phyloP scores from a whole-genome alignment of 2,888 invertebrate genomes.

The Dorcus parallelipipedus region DNA sequence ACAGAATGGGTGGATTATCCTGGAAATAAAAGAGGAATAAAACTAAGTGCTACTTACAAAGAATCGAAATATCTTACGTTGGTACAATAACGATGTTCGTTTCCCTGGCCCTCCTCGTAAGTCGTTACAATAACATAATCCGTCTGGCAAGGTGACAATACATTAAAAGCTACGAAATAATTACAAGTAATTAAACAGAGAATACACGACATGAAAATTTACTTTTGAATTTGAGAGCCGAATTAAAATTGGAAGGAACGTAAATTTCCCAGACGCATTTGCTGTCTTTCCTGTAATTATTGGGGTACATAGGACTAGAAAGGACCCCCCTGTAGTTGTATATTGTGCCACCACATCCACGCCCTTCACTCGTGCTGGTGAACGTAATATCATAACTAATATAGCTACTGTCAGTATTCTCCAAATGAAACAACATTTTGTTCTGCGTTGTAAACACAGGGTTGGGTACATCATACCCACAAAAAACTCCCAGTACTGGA shows the following conservation, averaged over 20 bases:
- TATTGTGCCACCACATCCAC: constrained; percentile 67
- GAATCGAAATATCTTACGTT: constrained; percentile 41
- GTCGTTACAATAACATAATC: constrained; percentile 61
- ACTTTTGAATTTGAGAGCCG: constrained; percentile 54
- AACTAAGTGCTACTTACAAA: neutral
- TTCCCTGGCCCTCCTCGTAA: constrained; percentile 28
- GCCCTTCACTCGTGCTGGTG: constrained; percentile 56
- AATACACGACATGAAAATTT: constrained; percentile 11
- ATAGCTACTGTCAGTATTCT: constrained; percentile 19
- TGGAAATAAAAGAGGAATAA: constrained; percentile 42
- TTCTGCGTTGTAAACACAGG: constrained; percentile 71
- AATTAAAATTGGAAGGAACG: constrained; percentile 56
- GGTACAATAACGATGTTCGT: constrained; percentile 46
- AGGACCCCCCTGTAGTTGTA: constrained; percentile 62
- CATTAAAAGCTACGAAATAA: constrained; percentile 62
- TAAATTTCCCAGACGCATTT: constrained; percentile 63
- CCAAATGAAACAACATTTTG: constrained; percentile 45
- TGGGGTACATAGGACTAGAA: constrained; percentile 68
- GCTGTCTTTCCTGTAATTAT: constrained; percentile 53
- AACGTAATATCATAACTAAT: constrained; percentile 58
- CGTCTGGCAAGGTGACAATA: constrained; percentile 57
- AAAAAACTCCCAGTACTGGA: constrained; percentile 50
- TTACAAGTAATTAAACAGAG: constrained; percentile 31
- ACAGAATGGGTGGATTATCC: constrained; percentile 57
- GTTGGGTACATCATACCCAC: constrained; percentile 53